Percentiles rank a stretch among this genome's conserved stretches.
These are phyloP conservation scores for Drosophila flavopinicola DNA, from an alignment of 2,888 invertebrate genomes.

Conservation along the genomic window DNA sequence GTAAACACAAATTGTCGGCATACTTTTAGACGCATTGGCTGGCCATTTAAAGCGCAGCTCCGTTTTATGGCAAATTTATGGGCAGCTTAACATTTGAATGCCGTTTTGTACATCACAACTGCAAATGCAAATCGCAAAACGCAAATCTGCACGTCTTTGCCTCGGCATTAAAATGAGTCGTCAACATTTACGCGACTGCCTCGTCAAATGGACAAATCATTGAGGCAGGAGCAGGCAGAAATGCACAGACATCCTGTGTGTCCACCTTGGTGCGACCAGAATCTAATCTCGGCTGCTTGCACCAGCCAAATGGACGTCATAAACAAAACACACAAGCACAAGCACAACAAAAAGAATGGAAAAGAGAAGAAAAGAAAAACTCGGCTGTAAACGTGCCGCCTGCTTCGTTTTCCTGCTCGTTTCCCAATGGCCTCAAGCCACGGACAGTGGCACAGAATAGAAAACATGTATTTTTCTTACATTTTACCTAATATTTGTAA, in stretches of 20 bases:
- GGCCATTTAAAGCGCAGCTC: constrained; percentile 46
- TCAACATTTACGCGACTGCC: constrained; percentile 41
- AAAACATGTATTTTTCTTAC: background rate
- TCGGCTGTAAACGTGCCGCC: constrained; percentile 51
- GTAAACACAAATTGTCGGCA: constrained; percentile 58
- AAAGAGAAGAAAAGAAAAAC: constrained; percentile 10
- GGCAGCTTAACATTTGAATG: constrained; percentile 50
- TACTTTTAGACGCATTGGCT: constrained; percentile 48
- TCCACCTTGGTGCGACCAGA: constrained; percentile 32
- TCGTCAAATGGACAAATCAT: constrained; percentile 29
- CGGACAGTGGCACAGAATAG: constrained; percentile 28
- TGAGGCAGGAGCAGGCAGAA: constrained; percentile 1
- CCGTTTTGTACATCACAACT: constrained; percentile 18
- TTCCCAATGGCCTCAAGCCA: constrained; percentile 12
- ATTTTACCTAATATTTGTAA: no score
- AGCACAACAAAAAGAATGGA: constrained; percentile 3
- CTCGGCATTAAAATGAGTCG: constrained; percentile 55
- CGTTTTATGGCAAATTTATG: constrained; percentile 51
- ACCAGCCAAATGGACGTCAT: constrained; percentile 68
- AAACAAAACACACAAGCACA: constrained; percentile 58
- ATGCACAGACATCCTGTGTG: constrained; percentile 9
- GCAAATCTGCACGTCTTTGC: constrained; percentile 62
- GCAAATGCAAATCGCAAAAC: constrained; percentile 58
- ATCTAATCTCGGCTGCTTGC: constrained; percentile 65
- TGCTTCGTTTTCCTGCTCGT: constrained; percentile 30